These are phyloP conservation scores for Pagrus major DNA, from an alignment of 2,113 vertebrate species.

Conservation along the genomic window DNA sequence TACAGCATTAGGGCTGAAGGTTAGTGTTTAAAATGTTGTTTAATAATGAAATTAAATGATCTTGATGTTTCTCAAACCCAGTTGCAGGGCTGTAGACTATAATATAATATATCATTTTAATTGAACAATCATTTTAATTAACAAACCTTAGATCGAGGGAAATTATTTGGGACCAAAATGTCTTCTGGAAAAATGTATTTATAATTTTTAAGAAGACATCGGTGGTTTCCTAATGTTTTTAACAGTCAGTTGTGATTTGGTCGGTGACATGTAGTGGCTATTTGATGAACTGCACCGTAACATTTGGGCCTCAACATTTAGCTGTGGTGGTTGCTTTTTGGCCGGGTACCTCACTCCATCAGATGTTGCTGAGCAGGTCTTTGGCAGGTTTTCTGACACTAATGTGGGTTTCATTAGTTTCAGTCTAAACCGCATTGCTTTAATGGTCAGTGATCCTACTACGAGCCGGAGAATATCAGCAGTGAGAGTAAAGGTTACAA, in stretches of 20 bases:
- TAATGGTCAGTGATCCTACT: not conserved
- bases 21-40: not conserved
- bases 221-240: not conserved
- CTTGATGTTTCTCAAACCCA: not conserved
- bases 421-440: not conserved
- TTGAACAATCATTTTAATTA: not conserved
- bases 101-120: not conserved
- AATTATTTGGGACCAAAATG: not conserved
- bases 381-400: not conserved
- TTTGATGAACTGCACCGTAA: not conserved
- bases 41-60: conserved; percentile 7
- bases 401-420: conserved; percentile 5
- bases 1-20: not conserved
- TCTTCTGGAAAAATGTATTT: not conserved
- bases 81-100: not conserved
- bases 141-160: not conserved
- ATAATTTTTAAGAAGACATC: not conserved
- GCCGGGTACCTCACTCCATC: not conserved
- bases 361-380: not conserved
- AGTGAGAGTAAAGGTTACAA: conserved; percentile 14
- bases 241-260: not conserved
- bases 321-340: not conserved
- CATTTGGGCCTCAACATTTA: not conserved
- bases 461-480: conserved; percentile 3
- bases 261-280: not conserved